Evolutionary conservation across 2,888 invertebrate genomes (phyloP).

Genomic region (Bombylius discolor): DNA sequence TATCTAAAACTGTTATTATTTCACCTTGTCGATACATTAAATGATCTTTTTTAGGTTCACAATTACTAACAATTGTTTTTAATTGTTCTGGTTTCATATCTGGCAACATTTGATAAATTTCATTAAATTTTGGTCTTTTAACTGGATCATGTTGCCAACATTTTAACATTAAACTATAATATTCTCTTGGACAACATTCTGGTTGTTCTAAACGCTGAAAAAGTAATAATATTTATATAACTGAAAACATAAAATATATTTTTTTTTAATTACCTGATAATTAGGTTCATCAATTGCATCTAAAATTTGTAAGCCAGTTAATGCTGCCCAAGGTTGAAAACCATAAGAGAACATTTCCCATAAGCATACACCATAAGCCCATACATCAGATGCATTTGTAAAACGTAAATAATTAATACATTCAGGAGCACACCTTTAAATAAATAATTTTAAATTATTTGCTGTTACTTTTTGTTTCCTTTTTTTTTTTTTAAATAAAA

Average conservation of each 20-base stretch:
- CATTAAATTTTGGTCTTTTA: conserved; percentile 79
- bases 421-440: conserved; percentile 86
- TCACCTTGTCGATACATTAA: conserved; percentile 78
- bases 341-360: conserved; percentile 99
- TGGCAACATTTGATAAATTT: conserved; percentile 63
- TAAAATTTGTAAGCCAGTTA: conserved; percentile 86
- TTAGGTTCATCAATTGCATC: conserved; percentile 91
- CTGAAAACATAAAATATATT: background rate
- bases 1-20: conserved; percentile 83
- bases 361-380: conserved; percentile 96
- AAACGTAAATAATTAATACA: conserved; percentile 92
- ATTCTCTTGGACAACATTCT: conserved; percentile 87
- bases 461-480: background rate
- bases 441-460: background rate
- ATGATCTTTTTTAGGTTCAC: conserved; percentile 50
- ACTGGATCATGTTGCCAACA: conserved; percentile 93
- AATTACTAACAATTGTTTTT: conserved; percentile 52
- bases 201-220: conserved; percentile 75
- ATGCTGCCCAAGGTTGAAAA: conserved; percentile 94
- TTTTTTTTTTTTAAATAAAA: too few relatives aligned
- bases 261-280: conserved; percentile 45
- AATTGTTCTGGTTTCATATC: conserved; percentile 88
- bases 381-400: conserved; percentile 93
- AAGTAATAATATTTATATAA: conserved; percentile 1
- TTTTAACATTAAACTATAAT: conserved; percentile 82